Evolutionary conservation across 2,113 vertebrate genomes (phyloP).

Genomic region (Etia nguti): DNA sequence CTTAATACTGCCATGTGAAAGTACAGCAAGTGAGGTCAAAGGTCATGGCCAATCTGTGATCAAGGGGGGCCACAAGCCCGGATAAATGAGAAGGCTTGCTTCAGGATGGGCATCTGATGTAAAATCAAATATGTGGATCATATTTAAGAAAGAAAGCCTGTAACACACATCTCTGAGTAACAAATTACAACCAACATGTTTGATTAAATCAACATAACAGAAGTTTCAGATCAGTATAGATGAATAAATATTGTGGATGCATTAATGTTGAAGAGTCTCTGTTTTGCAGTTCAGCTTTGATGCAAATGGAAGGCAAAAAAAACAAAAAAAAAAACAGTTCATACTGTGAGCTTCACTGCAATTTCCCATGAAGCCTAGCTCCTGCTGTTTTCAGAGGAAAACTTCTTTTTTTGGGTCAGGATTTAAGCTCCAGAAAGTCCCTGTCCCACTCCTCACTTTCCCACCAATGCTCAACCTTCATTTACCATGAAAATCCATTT

Average conservation of each 20-base stretch:
- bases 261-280: neutral
- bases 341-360: neutral
- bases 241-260: neutral
- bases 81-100: neutral
- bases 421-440: neutral
- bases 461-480: constrained; percentile 11
- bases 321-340: neutral
- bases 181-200: neutral
- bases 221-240: neutral
- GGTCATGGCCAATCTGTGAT: neutral
- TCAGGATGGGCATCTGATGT: neutral
- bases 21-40: neutral
- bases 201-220: neutral
- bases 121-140: neutral
- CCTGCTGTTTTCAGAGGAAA: constrained; percentile 4
- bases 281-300: neutral
- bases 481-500: neutral
- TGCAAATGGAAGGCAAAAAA: neutral
- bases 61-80: neutral
- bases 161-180: neutral
- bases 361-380: constrained; percentile 53
- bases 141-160: neutral
- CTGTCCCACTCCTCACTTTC: neutral
- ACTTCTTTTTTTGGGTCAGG: neutral
- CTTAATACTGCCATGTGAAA: neutral